Base-by-base conservation (phyloP, 1,140 invertebrate genomes). In the Meloidogyne exigua region DNA sequence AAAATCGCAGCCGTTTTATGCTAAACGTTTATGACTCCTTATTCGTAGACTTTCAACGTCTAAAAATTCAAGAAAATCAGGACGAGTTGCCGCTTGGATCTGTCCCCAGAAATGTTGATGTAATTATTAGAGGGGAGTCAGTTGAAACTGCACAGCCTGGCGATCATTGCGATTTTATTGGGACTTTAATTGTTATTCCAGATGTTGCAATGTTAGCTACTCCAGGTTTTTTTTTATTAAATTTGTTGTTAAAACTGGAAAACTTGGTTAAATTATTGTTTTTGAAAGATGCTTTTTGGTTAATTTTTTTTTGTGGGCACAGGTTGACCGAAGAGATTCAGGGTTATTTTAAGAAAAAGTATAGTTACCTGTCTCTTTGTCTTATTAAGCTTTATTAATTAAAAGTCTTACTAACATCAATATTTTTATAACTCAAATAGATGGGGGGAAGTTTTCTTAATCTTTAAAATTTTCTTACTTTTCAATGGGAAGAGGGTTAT, bases 21-120 rank as follows among this genome's bases (percentile, higher is more conserved):
- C 88, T 99, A 69, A 93, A 99, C 87, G 91, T 95, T 12, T 93
- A 95, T 86, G 95, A 96, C 86, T 97, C 95, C 0, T 88, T 92
- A 25, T 99, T 99, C 90, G 92, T 99, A 2, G 97, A 99, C 89
- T 99, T 99, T 88, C 97, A 99, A 90, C 99, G 98, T 90, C 92
- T 98, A 9, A 91, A 95, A 79, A 95, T 99, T 80, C 97, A 99
- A 89, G 97, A 99, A 90, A 95, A 94, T 0, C 97, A 99, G 89
- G 92, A 94, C 15, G 97, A 99, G 89, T 89, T 99, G 26, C 97
- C 97, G 1, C 89, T 95, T 79, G 97, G 97, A 28, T 94, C 94
- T 85, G 98, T 99, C 83, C 97, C 97, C 0, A 90, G 96, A 64
- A 92, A 95, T 80, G 91, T 99, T 36, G 96, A 99, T 89, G 91